phyloP scores from a whole-genome alignment of 1,140 invertebrate genomes.

The Cylas formicarius region DNA sequence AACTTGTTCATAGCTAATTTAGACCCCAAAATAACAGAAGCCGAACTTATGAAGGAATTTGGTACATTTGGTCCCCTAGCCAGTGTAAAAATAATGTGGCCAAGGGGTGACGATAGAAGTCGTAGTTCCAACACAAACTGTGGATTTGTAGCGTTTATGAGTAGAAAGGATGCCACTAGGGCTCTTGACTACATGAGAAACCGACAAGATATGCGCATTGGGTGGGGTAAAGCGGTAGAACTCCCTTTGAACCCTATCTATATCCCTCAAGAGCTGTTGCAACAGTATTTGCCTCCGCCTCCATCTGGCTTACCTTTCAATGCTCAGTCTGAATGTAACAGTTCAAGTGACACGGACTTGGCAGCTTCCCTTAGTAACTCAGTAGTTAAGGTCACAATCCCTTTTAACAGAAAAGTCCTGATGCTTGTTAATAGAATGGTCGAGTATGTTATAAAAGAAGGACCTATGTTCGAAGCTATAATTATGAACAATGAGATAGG shows the following conservation, averaged over 20 bases:
- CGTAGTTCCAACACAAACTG: conserved; percentile 54
- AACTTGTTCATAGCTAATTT: conserved; percentile 85
- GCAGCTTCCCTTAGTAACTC: conserved; percentile 75
- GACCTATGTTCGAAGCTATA: conserved; percentile 98
- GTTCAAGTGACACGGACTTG: conserved; percentile 44
- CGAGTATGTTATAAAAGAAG: conserved; percentile 97
- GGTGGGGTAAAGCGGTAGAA: conserved; percentile 95
- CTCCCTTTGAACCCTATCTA: conserved; percentile 93
- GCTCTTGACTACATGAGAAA: conserved; percentile 71
- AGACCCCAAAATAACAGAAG: conserved; percentile 77
- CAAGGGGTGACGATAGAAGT: conserved; percentile 44
- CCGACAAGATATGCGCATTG: conserved; percentile 93
- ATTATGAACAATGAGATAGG: conserved; percentile 96
- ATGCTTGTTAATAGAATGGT: conserved; percentile 96
- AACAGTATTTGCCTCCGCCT: conserved; percentile 70
- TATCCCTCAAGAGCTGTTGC: conserved; percentile 81
- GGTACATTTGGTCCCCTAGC: conserved; percentile 82
- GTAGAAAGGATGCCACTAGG: conserved; percentile 75
- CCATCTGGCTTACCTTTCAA: conserved; percentile 93
- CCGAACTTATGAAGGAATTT: conserved; percentile 81
- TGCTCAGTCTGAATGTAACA: conserved; percentile 62
- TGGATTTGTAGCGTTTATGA: conserved; percentile 92
- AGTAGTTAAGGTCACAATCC: conserved; percentile 95
- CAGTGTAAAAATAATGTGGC: conserved; percentile 92
- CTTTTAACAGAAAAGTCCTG: conserved; percentile 45